These are phyloP conservation scores for Labeo catla DNA, from an alignment of 2,113 vertebrate species.

Conservation along the genomic window DNA sequence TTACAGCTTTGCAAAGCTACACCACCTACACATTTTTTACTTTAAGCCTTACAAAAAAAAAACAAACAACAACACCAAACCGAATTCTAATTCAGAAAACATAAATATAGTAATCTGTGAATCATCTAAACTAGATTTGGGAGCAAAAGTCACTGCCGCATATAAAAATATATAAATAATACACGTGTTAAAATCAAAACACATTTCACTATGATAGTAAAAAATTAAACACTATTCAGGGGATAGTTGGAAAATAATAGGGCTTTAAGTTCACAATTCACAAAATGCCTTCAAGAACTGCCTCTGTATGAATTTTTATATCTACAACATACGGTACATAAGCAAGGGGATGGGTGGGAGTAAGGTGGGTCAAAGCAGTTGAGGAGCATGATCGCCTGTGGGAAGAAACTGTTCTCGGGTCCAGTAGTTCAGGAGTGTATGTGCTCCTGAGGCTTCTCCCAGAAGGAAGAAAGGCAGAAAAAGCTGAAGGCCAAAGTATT, in stretches of 20 bases:
- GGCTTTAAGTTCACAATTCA: not conserved
- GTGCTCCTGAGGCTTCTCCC: constrained; percentile 7
- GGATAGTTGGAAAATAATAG: not conserved
- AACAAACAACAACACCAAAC: not conserved
- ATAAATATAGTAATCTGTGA: not conserved
- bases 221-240: not conserved
- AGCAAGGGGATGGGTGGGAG: not conserved
- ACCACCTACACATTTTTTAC: not conserved
- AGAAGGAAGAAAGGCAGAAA: not conserved
- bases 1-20: not conserved
- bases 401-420: not conserved
- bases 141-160: not conserved
- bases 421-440: constrained; percentile 4
- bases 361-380: constrained; percentile 16
- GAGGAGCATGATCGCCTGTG: not conserved
- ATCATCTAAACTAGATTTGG: not conserved
- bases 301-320: not conserved
- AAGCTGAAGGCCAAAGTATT: constrained; percentile 20
- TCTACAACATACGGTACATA: not conserved
- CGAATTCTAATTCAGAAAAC: not conserved
- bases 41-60: not conserved
- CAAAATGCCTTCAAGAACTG: not conserved
- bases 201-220: not conserved
- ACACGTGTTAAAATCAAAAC: not conserved
- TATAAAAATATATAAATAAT: not conserved